Conservation (phyloP, 2,888 invertebrate species). For the Chorisops tibialis region DNA sequence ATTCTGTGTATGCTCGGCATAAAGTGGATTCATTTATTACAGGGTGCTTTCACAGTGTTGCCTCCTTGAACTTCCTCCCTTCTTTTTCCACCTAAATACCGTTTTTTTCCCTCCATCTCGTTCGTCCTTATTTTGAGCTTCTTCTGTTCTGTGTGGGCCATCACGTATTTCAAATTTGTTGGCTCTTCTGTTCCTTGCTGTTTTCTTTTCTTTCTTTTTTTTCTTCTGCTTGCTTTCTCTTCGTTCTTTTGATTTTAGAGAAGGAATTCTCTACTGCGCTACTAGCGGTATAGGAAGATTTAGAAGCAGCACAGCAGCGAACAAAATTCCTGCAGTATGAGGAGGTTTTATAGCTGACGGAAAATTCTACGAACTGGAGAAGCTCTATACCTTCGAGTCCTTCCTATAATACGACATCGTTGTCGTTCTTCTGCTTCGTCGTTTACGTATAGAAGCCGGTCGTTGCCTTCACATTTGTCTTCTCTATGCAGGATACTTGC, state of each 20-base stretch:
- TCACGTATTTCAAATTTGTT: slow-evolving; percentile 23
- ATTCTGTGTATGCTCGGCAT: slow-evolving; percentile 8
- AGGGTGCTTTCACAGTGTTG: not conserved
- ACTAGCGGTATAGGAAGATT: too few species aligned
- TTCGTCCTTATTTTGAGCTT: too few species aligned
- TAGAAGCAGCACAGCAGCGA: too few species aligned
- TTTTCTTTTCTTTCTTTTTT: too few species aligned
- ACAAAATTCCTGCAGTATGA: too few species aligned
- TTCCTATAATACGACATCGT: slow-evolving; percentile 4
- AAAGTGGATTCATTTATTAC: slow-evolving; percentile 24
- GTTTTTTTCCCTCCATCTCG: too few species aligned
- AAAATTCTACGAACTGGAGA: not conserved
- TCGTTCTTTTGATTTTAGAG: slow-evolving; percentile 18
- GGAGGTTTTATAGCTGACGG: not conserved
- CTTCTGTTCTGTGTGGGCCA: not conserved
- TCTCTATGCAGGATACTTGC: not conserved
- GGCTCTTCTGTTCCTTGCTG: too few species aligned
- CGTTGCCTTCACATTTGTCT: slow-evolving; percentile 17
- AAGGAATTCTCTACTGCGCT: too few species aligned
- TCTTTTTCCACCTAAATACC: too few species aligned
- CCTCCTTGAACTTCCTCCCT: too few species aligned
- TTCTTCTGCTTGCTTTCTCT: not conserved
- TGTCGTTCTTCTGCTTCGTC: not conserved
- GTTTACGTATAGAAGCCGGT: slow-evolving; percentile 10
- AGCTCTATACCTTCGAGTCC: slow-evolving; percentile 11